Conservation (phyloP, 2,888 invertebrate species). For the Aphelenchoides bicaudatus region DNA sequence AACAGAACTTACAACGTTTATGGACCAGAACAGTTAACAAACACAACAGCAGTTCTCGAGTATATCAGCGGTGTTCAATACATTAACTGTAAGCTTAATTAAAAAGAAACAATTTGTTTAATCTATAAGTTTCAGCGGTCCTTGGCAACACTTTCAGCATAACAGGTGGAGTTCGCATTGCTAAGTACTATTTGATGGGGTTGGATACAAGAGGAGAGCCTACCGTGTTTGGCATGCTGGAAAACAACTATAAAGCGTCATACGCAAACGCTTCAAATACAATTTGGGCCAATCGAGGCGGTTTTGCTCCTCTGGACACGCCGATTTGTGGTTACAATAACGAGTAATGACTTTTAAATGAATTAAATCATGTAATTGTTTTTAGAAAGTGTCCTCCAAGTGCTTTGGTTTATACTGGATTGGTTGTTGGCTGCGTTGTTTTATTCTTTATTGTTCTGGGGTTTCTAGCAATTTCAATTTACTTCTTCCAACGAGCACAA, state of each 20-base stretch:
- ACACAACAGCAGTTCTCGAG: neutral
- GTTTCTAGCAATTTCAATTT: neutral
- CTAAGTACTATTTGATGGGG: neutral
- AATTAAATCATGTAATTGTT: neutral
- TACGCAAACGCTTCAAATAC: slow-evolving; percentile 17
- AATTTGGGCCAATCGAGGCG: slow-evolving; percentile 19
- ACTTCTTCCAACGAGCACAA: slow-evolving; percentile 9
- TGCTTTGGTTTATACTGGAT: neutral
- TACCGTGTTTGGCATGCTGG: neutral
- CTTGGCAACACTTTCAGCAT: neutral
- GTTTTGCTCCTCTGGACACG: neutral
- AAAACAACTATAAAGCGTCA: slow-evolving; percentile 14
- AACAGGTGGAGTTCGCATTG: neutral
- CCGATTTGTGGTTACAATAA: neutral
- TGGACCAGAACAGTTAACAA: neutral
- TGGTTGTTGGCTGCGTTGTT: neutral
- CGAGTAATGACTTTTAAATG: slow-evolving; percentile 1
- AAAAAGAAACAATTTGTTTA: no score
- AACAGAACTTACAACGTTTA: neutral
- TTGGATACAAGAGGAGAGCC: neutral
- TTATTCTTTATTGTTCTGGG: neutral
- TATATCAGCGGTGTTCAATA: no score
- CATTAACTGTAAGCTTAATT: no score
- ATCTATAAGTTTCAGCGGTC: neutral
- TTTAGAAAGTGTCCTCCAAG: neutral